Percentiles rank a stretch among this genome's conserved stretches.
phyloP scores from a whole-genome alignment of 2,797 vertebrate genomes.

The Hippopotamyrus pictus region DNA sequence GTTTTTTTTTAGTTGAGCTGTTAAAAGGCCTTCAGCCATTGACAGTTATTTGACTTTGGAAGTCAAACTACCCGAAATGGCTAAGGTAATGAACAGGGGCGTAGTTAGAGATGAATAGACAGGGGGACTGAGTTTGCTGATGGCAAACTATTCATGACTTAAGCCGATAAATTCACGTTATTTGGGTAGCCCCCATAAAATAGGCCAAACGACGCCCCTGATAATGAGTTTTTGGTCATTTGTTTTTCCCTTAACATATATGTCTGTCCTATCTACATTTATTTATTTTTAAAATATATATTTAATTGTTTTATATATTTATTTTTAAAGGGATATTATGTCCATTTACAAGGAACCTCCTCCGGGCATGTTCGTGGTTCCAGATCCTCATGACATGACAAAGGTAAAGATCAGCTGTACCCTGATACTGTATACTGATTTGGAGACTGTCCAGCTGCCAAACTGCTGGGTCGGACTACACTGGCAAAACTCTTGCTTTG shows the following conservation, averaged over 20 bases:
- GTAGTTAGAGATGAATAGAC: neutral
- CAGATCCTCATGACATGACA: conserved; percentile 97
- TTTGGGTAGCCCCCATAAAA: neutral
- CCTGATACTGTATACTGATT: neutral
- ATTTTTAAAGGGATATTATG: conserved; percentile 85
- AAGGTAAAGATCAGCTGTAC: conserved; percentile 68
- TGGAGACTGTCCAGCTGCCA: neutral
- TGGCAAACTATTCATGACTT: neutral
- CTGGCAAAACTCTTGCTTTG: neutral
- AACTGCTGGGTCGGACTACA: neutral
- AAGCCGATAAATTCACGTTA: neutral
- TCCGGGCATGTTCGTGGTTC: conserved; percentile 98
- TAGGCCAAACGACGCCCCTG: neutral
- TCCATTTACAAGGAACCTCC: conserved; percentile 98
- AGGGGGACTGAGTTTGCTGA: neutral
- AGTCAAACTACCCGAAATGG: neutral
- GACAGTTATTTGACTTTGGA: neutral
- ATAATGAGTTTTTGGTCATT: neutral
- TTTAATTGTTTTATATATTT: conserved; percentile 16
- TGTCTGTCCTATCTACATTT: neutral
- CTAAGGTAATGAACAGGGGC: neutral
- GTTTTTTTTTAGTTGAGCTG: neutral
- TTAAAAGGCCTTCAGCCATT: neutral
- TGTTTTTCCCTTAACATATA: neutral
- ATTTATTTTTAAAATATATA: neutral